Evolutionary conservation across 2,113 vertebrate genomes (phyloP).

Genomic region (Ophthalmolycus amberensis): DNA sequence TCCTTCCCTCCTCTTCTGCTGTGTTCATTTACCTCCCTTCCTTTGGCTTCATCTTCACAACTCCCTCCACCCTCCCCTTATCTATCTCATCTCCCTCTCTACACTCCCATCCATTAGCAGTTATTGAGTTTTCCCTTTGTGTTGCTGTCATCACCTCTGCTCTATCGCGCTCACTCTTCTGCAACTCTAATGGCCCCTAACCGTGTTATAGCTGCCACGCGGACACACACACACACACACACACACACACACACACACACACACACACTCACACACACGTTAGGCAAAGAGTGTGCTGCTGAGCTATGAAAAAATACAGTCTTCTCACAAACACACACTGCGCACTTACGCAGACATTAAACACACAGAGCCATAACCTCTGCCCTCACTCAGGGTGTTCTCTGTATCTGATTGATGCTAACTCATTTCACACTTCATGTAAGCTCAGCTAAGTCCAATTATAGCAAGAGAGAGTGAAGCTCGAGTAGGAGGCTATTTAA

Average conservation of each 20-base stretch:
- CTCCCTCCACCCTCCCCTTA: conserved; percentile 26
- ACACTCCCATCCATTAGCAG: conserved; percentile 53
- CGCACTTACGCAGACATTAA: conserved; percentile 11
- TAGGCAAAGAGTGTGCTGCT: not conserved
- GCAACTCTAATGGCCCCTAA: conserved; percentile 34
- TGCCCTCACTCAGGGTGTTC: conserved; percentile 60
- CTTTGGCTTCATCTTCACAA: conserved; percentile 22
- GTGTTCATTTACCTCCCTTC: not conserved
- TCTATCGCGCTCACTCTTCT: conserved; percentile 31
- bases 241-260: conserved; percentile 21
- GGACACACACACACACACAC: conserved; percentile 3
- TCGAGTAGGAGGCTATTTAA: conserved; percentile 69
- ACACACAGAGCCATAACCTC: conserved; percentile 45
- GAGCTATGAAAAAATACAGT: conserved; percentile 14
- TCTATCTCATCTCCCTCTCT: conserved; percentile 21
- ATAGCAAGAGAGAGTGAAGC: conserved; percentile 57
- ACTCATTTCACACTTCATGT: conserved; percentile 77
- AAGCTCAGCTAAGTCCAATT: conserved; percentile 78
- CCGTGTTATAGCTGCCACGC: not conserved
- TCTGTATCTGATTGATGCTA: conserved; percentile 71
- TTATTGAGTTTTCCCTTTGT: conserved; percentile 66
- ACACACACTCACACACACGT: conserved; percentile 20
- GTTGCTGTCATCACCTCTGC: conserved; percentile 55
- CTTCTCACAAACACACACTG: not conserved
- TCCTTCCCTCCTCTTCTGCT: not conserved